These are phyloP conservation scores for Crocallis elinguaria DNA, from an alignment of 2,888 invertebrate genomes.

Conservation along the genomic window DNA sequence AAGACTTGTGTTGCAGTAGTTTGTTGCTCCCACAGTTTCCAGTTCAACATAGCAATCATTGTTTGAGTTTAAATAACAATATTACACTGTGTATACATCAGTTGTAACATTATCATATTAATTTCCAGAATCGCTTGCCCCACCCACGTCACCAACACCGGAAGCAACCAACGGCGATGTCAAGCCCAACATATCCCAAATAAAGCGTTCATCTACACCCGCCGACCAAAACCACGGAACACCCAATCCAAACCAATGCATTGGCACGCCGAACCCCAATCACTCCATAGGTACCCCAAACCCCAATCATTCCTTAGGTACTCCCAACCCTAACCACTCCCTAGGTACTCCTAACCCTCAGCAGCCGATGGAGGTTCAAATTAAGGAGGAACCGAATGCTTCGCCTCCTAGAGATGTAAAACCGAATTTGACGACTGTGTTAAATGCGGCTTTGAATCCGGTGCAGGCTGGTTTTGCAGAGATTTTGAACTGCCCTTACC, in stretches of 20 bases:
- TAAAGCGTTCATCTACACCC: slow-evolving; percentile 73
- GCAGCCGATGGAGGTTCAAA: slow-evolving; percentile 70
- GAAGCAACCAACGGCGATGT: slow-evolving; percentile 64
- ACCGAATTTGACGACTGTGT: slow-evolving; percentile 62
- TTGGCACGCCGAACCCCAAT: slow-evolving; percentile 74
- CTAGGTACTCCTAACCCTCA: slow-evolving; percentile 65
- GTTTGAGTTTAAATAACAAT: too few relatives aligned
- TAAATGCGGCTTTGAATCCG: slow-evolving; percentile 81
- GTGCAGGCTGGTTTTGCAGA: slow-evolving; percentile 91
- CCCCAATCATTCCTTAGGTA: slow-evolving; percentile 59
- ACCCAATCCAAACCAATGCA: slow-evolving; percentile 71
- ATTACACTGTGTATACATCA: too few relatives aligned
- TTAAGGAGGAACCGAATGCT: slow-evolving; percentile 66
- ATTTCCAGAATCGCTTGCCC: slow-evolving; percentile 56
- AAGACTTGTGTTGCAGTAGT: too few relatives aligned
- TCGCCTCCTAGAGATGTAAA: slow-evolving; percentile 68
- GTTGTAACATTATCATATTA: not conserved
- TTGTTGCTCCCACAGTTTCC: too few relatives aligned
- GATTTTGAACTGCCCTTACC: slow-evolving; percentile 94
- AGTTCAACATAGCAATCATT: too few relatives aligned
- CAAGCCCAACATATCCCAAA: slow-evolving; percentile 78
- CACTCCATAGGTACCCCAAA: slow-evolving; percentile 73
- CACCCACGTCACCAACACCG: slow-evolving; percentile 71
- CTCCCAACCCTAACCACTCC: slow-evolving; percentile 58
- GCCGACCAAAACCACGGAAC: slow-evolving; percentile 75